Percentiles rank a stretch among this genome's conserved stretches.
Evolutionary conservation across 2,113 vertebrate genomes (phyloP).

Genomic region (Psilopogon haemacephalus): DNA sequence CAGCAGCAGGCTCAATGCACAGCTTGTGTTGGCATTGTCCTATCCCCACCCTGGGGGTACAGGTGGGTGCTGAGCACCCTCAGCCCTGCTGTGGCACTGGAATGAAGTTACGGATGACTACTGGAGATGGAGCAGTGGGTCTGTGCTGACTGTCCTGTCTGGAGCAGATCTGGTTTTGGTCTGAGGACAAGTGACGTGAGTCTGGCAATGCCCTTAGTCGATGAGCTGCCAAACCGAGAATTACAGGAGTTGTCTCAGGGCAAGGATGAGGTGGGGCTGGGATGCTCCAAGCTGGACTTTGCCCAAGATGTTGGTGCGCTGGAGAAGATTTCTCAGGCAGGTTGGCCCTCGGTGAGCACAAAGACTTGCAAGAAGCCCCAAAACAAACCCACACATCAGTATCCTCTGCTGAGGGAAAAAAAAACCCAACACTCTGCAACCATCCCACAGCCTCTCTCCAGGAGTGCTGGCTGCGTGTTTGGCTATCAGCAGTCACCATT

Average conservation of each 20-base stretch:
- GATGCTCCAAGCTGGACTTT: not conserved
- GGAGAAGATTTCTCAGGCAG: not conserved
- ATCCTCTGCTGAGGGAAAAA: not conserved
- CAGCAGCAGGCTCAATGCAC: accelerated
- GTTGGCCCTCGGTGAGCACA: accelerated
- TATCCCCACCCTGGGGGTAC: not conserved
- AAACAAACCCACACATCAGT: not conserved
- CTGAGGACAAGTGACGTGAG: not conserved
- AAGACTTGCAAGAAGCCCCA: not conserved
- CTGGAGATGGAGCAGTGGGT: not conserved
- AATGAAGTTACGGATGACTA: not conserved
- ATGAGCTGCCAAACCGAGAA: not conserved
- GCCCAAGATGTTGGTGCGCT: accelerated
- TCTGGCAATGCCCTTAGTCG: not conserved
- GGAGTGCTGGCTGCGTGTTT: not conserved
- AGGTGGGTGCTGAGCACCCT: not conserved
- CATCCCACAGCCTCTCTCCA: not conserved
- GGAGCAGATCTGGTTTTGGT: not conserved
- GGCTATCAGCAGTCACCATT: not conserved
- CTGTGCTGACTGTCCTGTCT: not conserved
- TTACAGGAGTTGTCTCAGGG: not conserved
- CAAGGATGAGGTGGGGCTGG: not conserved
- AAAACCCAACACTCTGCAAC: not conserved
- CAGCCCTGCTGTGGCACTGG: not conserved
- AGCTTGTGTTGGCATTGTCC: accelerated